These are phyloP conservation scores for Paratrypauchen microcephalus DNA, from an alignment of 2,797 vertebrate genomes.

Conservation along the genomic window DNA sequence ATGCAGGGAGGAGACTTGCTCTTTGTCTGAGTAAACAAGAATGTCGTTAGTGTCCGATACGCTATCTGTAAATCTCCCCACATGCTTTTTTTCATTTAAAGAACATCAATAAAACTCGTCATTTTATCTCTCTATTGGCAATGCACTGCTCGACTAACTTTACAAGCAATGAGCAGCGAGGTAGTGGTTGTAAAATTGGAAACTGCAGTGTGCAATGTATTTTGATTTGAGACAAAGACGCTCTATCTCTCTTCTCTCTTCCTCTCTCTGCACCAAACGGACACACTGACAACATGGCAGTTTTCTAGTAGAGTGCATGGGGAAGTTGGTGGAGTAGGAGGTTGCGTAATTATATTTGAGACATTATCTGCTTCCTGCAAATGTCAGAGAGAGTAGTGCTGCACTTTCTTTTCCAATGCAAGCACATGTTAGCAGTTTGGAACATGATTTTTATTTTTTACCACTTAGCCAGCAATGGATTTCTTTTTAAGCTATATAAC, in stretches of 20 bases:
- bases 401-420: slow-evolving; percentile 22
- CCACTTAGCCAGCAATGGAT: slow-evolving; percentile 19
- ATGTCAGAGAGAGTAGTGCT: slow-evolving; percentile 36
- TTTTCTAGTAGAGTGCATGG: slow-evolving; percentile 31
- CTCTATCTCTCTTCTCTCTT: slow-evolving; percentile 34
- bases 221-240: slow-evolving; percentile 53
- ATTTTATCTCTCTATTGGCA: slow-evolving; percentile 30
- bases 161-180: slow-evolving; percentile 29
- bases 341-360: slow-evolving; percentile 59
- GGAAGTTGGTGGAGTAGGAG: slow-evolving; percentile 37
- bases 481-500: slow-evolving; percentile 9
- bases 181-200: slow-evolving; percentile 38
- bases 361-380: slow-evolving; percentile 55
- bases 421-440: slow-evolving; percentile 9
- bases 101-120: slow-evolving; percentile 37
- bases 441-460: slow-evolving; percentile 3
- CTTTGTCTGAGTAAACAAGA: slow-evolving; percentile 40
- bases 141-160: slow-evolving; percentile 35
- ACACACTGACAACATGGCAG: slow-evolving; percentile 42
- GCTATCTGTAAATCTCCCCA: slow-evolving; percentile 30
- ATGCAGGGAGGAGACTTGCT: slow-evolving; percentile 25
- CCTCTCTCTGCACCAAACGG: slow-evolving; percentile 51
- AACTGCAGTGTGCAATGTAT: slow-evolving; percentile 48
- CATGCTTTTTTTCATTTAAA: slow-evolving; percentile 49
- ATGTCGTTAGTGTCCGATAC: slow-evolving; percentile 31